Percentiles rank a stretch among this genome's conserved stretches.
Evolutionary conservation across 2,888 invertebrate species (phyloP).

Genomic region (Vannuccia rotundouncinata): DNA sequence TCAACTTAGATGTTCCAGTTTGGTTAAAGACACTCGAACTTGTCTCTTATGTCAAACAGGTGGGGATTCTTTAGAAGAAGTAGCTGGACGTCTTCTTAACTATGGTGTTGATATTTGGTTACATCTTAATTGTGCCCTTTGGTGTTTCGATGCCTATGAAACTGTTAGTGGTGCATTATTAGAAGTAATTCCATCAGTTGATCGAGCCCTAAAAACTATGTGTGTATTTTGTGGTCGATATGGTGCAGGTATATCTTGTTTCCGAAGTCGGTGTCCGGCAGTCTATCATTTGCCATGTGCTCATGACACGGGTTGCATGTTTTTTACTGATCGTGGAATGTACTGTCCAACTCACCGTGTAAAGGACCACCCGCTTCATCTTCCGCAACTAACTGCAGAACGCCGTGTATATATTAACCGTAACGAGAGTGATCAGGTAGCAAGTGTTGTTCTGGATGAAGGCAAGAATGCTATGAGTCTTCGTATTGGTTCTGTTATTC

Average conservation of each 20-base stretch:
- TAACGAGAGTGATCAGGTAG: slow-evolving; percentile 88
- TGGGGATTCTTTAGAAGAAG: slow-evolving; percentile 83
- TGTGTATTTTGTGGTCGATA: slow-evolving; percentile 76
- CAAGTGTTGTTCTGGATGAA: slow-evolving; percentile 30
- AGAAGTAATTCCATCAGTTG: slow-evolving; percentile 75
- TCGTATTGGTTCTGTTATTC: slow-evolving; percentile 86
- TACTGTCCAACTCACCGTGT: slow-evolving; percentile 75
- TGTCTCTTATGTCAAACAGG: slow-evolving; percentile 16
- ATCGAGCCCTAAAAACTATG: slow-evolving; percentile 63
- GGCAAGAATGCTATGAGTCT: slow-evolving; percentile 56
- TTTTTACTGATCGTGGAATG: slow-evolving; percentile 86
- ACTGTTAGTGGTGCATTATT: slow-evolving; percentile 88
- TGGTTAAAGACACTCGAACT: slow-evolving; percentile 6
- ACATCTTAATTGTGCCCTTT: slow-evolving; percentile 93
- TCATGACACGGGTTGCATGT: slow-evolving; percentile 80
- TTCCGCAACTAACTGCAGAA: slow-evolving; percentile 80
- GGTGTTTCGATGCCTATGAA: slow-evolving; percentile 96
- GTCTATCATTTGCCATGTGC: slow-evolving; percentile 93
- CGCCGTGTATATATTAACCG: slow-evolving; percentile 88
- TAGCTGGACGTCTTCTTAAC: slow-evolving; percentile 82
- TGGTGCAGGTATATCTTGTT: slow-evolving; percentile 94
- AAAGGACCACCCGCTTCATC: slow-evolving; percentile 61
- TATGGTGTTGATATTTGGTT: slow-evolving; percentile 96
- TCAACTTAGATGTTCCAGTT: neutral
- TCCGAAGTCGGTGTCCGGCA: slow-evolving; percentile 80